Evolutionary conservation across 2,888 invertebrate species (phyloP).

Genomic region (Ramazzottius varieornatus): DNA sequence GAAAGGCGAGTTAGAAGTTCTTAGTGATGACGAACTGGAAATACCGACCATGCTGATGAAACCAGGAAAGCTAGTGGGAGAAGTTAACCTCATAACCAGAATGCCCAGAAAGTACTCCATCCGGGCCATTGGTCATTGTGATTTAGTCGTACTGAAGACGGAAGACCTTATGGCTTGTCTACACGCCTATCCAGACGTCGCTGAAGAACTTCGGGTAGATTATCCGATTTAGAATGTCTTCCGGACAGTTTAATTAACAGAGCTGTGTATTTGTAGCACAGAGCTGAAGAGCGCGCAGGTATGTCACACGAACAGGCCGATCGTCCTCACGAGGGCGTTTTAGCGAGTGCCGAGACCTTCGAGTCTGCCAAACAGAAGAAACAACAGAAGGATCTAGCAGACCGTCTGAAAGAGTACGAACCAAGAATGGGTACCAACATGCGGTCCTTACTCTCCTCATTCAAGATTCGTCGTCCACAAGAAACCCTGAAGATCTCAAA

Average conservation of each 20-base stretch:
- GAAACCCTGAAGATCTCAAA: neutral
- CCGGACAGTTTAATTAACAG: neutral
- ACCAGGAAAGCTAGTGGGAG: constrained; percentile 10
- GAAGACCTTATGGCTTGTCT: constrained; percentile 7
- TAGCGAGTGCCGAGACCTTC: neutral
- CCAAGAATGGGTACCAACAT: neutral
- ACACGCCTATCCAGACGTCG: neutral
- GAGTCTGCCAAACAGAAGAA: neutral
- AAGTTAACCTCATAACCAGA: constrained; percentile 9
- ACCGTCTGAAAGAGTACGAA: neutral
- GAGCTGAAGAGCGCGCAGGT: neutral
- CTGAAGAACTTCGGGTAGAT: neutral
- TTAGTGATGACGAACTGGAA: constrained; percentile 10
- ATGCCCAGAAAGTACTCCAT: constrained; percentile 10
- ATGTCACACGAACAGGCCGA: neutral
- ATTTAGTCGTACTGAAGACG: constrained; percentile 9
- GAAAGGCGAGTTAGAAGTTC: constrained; percentile 11
- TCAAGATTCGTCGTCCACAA: neutral
- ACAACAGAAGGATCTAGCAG: neutral
- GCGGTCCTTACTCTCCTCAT: neutral
- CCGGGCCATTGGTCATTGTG: constrained; percentile 10
- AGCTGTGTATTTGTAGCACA: neutral
- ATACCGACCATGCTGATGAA: constrained; percentile 8
- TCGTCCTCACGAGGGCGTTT: neutral
- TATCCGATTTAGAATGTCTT: no score